A percentile compares a stretch with the other conserved stretches of the same genome.
Conservation (phyloP, 2,888 invertebrate genomes). For the Nysson spinosus region DNA sequence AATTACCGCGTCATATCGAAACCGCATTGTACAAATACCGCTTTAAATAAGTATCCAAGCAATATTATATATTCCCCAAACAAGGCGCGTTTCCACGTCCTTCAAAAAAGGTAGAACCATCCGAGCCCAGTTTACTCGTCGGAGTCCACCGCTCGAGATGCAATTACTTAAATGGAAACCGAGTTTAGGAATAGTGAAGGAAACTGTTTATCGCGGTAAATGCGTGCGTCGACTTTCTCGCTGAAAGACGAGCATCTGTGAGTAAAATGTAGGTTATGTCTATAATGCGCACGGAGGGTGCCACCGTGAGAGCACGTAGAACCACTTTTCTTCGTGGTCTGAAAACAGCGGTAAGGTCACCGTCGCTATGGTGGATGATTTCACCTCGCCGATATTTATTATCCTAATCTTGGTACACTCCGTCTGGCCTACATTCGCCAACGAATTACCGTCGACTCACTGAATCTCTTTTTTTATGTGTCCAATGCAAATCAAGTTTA, state of each 20-base stretch:
- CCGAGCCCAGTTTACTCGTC: no score
- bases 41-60: no score
- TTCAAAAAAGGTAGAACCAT: no score
- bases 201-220: constrained; percentile 3
- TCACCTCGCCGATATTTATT: constrained; percentile 62
- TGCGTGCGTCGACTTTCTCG: constrained; percentile 46
- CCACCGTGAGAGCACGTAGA: constrained; percentile 43
- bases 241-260: constrained; percentile 43
- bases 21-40: no score
- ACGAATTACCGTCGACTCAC: constrained; percentile 46
- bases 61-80: no score
- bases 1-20: no score
- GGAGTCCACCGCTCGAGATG: no score
- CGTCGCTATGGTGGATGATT: constrained; percentile 59
- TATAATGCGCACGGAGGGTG: constrained; percentile 56
- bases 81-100: no score
- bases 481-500: constrained; percentile 31
- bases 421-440: constrained; percentile 52
- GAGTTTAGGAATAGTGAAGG: constrained; percentile 1
- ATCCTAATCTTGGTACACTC: constrained; percentile 53
- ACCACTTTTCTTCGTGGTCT: constrained; percentile 34
- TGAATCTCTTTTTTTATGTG: constrained; percentile 44
- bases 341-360: constrained; percentile 55
- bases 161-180: not conserved
- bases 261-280: constrained; percentile 58